Percentiles rank a stretch among this genome's conserved stretches.
Conservation (phyloP, 1,140 invertebrate genomes). For the Gonatopus flavifemur region DNA sequence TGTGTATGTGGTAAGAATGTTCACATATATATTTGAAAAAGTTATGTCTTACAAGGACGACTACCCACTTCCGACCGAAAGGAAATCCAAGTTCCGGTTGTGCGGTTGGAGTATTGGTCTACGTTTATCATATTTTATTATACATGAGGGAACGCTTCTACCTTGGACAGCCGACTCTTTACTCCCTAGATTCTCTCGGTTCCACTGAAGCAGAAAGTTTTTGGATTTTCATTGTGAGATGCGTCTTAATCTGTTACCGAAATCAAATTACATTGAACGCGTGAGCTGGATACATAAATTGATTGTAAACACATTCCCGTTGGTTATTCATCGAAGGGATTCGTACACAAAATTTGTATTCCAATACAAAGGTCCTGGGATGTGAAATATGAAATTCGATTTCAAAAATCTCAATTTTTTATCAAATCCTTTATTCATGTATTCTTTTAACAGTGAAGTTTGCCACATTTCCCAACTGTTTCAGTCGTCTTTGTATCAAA, state of each 20-base stretch:
- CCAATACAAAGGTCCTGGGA: too few relatives aligned
- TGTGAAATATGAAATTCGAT: too few relatives aligned
- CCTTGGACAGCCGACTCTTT: slow-evolving; percentile 10
- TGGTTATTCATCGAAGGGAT: neutral
- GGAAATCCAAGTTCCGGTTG: slow-evolving; percentile 19
- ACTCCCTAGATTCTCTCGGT: slow-evolving; percentile 1
- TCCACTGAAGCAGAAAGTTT: slow-evolving; percentile 9
- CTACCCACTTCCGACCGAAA: slow-evolving; percentile 11
- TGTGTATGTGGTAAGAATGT: slow-evolving; percentile 4
- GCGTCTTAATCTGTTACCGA: too few relatives aligned
- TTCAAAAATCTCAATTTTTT: too few relatives aligned
- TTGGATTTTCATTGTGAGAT: slow-evolving; percentile 10
- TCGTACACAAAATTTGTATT: too few relatives aligned
- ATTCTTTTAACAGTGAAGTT: too few relatives aligned
- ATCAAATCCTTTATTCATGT: too few relatives aligned
- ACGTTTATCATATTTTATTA: slow-evolving; percentile 43
- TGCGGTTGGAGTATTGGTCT: slow-evolving; percentile 21
- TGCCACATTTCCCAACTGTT: too few relatives aligned
- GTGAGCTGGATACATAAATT: too few relatives aligned
- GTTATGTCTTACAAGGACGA: neutral
- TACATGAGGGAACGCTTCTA: slow-evolving; percentile 30
- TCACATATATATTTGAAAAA: neutral
- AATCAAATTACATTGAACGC: too few relatives aligned
- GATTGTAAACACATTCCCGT: too few relatives aligned
- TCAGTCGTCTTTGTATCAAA: too few relatives aligned